Evolutionary conservation across 1,140 invertebrate species (phyloP), one percentile per base, ranked within the genome.

Genomic region (Micrasema minimum): DNA sequence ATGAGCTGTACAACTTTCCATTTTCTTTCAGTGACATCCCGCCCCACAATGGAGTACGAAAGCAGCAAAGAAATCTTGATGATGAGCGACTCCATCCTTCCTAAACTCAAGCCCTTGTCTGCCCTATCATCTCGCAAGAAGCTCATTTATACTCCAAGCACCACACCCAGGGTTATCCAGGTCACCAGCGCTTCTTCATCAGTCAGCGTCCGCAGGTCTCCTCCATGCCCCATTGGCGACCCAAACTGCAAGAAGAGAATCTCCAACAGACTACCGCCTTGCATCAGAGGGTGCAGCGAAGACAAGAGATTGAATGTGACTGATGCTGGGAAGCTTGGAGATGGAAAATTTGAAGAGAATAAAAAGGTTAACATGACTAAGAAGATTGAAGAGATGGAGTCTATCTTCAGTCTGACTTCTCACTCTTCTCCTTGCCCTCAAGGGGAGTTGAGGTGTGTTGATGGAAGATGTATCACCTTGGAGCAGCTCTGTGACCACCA

Each of bases 401-500:
- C 59, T 1, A 22, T 46, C 10, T 64, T 22, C 9, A 31, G 59
- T 26, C 23, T 64, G 10, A 75, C 66, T 1, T 75, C 74, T 0
- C 82, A 82, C 69, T 78, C 79, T 10, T 87, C 85, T n/a, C 85
- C 85, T 0, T 89, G 88, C 73, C 84, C 85, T 11, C 78, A 80
- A 18, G 84, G 86, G 0, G 87, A 89, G 72, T 78, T 89, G 22
- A 82, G 88, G 11, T 90, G 88, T 72, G 85, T 89, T 1, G 88
- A 88, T 72, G 88, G 87, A 6, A 80, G 87, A 48, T 90, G 88
- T 76, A 89, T 89, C 55, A 87, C 86, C 1, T 79, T 89, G 11
- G 79, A 83, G 10, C 88, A 89, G 75, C 82, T 89, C 11, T 90
- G 88, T 67, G 88, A 90, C 76, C 87, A 87, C 67, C 84, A 83